Conservation (phyloP, 2,113 vertebrate species). For the Antigone vipio region DNA sequence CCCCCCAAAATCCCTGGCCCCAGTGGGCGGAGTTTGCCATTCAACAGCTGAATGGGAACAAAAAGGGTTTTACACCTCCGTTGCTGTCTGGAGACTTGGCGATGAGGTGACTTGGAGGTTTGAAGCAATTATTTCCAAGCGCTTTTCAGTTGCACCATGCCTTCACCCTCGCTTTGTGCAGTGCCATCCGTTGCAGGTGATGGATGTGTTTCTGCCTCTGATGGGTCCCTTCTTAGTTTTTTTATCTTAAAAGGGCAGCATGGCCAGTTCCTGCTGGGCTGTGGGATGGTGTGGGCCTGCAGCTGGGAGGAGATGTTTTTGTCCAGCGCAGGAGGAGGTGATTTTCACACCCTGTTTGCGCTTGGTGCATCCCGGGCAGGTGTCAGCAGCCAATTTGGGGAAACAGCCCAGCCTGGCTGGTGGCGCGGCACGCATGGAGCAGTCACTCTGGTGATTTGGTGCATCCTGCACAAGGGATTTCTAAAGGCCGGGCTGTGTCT, state of each 20-base stretch:
- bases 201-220: neutral
- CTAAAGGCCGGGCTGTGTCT: neutral
- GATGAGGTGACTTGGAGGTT: neutral
- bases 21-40: neutral
- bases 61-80: neutral
- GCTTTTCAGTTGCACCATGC: neutral
- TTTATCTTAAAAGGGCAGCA: neutral
- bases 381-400: neutral
- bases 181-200: accelerated
- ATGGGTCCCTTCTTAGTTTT: neutral
- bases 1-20: neutral
- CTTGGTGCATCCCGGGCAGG: neutral
- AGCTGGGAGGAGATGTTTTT: neutral
- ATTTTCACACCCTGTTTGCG: neutral
- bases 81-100: neutral
- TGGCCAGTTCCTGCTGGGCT: neutral
- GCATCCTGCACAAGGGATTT: neutral
- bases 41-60: neutral
- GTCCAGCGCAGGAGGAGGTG: neutral
- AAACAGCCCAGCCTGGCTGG: neutral
- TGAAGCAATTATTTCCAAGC: accelerated
- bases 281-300: neutral
- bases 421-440: accelerated
- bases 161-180: neutral
- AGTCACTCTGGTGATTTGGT: neutral